Base-by-base conservation (phyloP, 2,888 invertebrate genomes). In the Drosophila paramelanica region DNA sequence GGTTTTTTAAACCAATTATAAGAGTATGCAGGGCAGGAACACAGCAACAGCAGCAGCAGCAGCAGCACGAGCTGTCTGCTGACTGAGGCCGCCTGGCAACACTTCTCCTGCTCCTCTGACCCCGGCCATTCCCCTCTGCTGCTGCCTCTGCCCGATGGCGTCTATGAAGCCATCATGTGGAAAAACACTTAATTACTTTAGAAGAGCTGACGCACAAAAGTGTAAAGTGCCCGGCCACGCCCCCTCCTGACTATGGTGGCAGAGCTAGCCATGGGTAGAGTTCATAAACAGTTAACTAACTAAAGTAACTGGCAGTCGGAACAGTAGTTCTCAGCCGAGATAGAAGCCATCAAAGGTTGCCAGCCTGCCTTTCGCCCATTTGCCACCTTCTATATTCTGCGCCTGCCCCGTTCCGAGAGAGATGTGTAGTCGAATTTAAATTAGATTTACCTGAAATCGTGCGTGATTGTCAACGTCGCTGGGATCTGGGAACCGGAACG, bases 361-460 rank as follows among this genome's bases (percentile, higher is more conserved):
- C 73, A 27, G 10, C 57, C 53, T 20, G 31, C 14, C 52, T n/a
- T 13, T 36, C 39, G 13, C 42, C 51, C 23, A 4, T 23, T 23
- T 23, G 0, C 4, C 20, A 20, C 20, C 20, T 20, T 20, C 20
- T 20, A 20, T 3, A 3, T 20, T 20, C 20, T 20, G 3, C 51
- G 41, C 50, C 33, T 41, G 20, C 31, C 23, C n/a, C 41, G 58
- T 43, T 14, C 31, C 23, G 13, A 38, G 58, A 42, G 59, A 73
- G 82, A 74, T 79, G 86, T 82, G 86, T 87, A 87, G 81, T 81
- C 80, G 81, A 87, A 89, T 89, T 89, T 89, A 85, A 85, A 85
- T 85, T 85, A 89, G 85, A 85, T 85, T 85, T 88, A 64, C 88
- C 81, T 84, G 89, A 87, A 85, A 89, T 85, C 85, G 85, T 85